Evolutionary conservation across 2,797 vertebrate genomes (phyloP), one percentile per base, ranked within the genome.

Genomic region (Phoebastria nigripes): DNA sequence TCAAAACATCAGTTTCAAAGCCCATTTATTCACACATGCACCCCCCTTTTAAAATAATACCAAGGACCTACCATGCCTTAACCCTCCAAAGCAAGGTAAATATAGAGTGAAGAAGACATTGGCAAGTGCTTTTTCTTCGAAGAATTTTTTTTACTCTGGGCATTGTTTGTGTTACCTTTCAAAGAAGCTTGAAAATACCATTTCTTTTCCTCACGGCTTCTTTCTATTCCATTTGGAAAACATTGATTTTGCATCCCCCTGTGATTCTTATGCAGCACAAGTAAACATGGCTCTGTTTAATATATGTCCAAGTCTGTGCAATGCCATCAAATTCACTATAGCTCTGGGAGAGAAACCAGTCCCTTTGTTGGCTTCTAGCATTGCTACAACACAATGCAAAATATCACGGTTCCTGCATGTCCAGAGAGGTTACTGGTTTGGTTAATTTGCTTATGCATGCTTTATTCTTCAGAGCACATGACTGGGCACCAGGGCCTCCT

Each of bases 191-290:
- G 82, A 94, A 94, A 97, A 97, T 59, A 77, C 87, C 69, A 95
- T 87, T 95, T 95, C 78, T 96, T 97, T 95, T 87, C 89, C 94
- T 94, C 77, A 69, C 4, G 2, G 83, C 78, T 98, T 89, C 91
- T 94, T 86, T 81, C 89, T 95, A 79, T 96, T 95, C 85, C 94
- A 93, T 93, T 97, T 97, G 94, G 82, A 96, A 96, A 97, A 81
- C 82, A 98, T 91, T 93, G 94, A 96, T 97, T 96, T 97, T 90
- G 71, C 62, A 95, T 85, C 61, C 78, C 62, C 74, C 61, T 89
- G 46, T 88, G 83, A 84, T 96, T 97, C 95, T 96, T 96, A 97
- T 87, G 91, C 91, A 90, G 90, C 72, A 62, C 77, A 94, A 97
- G 90, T 71, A 87, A 97, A 94, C 87, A 85, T 33, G 67, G 81